These are phyloP conservation scores for Camelus dromedarius DNA, from an alignment of 2,113 vertebrate species.

Conservation along the genomic window DNA sequence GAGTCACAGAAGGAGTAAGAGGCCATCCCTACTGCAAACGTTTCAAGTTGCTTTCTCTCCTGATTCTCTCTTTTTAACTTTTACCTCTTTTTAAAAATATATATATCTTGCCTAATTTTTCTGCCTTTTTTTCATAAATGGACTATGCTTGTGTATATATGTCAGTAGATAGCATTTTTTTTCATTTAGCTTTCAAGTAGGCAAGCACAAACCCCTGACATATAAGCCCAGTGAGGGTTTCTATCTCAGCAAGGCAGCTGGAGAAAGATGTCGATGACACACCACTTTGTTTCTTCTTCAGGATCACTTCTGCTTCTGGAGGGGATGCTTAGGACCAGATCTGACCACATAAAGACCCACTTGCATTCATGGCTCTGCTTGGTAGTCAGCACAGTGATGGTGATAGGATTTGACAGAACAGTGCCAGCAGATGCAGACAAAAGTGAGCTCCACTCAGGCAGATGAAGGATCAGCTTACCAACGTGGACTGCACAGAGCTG, in stretches of 20 bases:
- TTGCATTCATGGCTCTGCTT: background rate
- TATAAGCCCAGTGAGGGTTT: background rate
- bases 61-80: background rate
- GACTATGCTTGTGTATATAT: background rate
- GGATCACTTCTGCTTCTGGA: background rate
- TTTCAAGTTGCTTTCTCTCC: background rate
- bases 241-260: background rate
- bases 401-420: background rate
- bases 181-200: background rate
- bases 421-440: background rate
- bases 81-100: background rate
- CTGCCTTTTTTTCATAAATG: background rate
- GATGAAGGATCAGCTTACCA: rapidly evolving
- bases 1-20: background rate
- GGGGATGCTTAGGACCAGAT: background rate
- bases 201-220: background rate
- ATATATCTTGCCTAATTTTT: background rate
- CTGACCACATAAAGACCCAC: background rate
- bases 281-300: background rate
- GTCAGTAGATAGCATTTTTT: background rate
- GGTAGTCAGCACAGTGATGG: background rate
- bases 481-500: background rate
- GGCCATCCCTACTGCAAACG: rapidly evolving
- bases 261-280: background rate
- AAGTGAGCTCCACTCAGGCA: background rate